Evolutionary conservation across 2,797 vertebrate genomes (phyloP), one percentile per base, ranked within the genome.

Genomic region (Leptoclinus maculatus): DNA sequence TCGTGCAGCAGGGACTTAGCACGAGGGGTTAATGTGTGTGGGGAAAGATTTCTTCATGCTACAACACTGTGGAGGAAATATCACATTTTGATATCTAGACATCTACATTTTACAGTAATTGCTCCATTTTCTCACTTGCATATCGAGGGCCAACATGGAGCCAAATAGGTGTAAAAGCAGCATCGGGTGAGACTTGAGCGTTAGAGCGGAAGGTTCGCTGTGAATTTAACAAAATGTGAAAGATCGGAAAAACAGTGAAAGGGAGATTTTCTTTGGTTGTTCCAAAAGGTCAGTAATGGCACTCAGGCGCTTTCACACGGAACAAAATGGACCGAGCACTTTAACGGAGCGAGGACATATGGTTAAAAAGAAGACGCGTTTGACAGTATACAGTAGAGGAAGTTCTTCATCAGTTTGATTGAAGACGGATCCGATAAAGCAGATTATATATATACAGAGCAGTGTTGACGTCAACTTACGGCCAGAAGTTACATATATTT

Each of bases 201-300:
- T 69, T 38, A 21, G 4, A 45, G 39, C 7, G 34, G 6, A 10
- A 66, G 3, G 4, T 21, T 27, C 39, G 34, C 38, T 68, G 25
- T 58, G 34, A 41, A 66, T 79, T 39, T 11, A 27, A 72, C 10
- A 65, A 81, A 74, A 75, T 43, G 25, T 58, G 10, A 49, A 79
- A 25, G n/a, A 51, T 10, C 23, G 19, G n/a, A n/a, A n/a, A n/a
- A 29, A 53, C 17, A 0, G 7, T 38, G 17, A 32, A 53, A 51
- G 29, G 14, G 21, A 63, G 27, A 54, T 34, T 71, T 62, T 21
- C 3, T 21, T 21, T 47, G 5, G 2, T 29, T 29, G 21, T 49
- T 8, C n/a, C 10, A n/a, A 74, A 57, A 60, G 34, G 43, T 32
- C 25, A 25, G 51, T 27, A 3, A 17, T 64, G 39, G 13, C 17